These are phyloP conservation scores for Grus americana DNA, from an alignment of 2,113 vertebrate species.

Conservation along the genomic window DNA sequence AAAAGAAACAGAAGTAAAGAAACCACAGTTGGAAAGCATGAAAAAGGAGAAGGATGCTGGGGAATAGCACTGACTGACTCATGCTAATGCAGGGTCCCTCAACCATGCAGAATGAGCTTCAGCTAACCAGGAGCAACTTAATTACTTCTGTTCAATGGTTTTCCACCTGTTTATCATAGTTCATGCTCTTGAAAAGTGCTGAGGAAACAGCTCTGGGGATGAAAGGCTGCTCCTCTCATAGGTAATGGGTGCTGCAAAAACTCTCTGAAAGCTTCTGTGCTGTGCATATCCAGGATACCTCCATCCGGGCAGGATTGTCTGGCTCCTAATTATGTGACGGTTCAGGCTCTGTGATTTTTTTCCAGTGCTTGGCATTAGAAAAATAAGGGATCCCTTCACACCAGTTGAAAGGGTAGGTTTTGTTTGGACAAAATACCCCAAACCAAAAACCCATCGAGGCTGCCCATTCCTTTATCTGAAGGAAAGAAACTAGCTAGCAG, in stretches of 20 bases:
- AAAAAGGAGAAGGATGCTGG: neutral
- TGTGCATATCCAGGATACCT: neutral
- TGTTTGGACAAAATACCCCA: neutral
- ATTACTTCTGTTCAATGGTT: neutral
- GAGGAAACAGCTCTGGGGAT: neutral
- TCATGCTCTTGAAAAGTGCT: neutral
- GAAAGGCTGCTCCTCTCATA: neutral
- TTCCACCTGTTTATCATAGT: neutral
- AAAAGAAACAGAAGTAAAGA: neutral
- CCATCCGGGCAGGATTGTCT: neutral
- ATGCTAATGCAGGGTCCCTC: neutral
- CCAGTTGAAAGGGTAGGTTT: neutral
- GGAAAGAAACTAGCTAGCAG: neutral
- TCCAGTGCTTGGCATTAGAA: neutral
- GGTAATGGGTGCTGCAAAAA: neutral
- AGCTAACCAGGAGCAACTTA: slow-evolving; percentile 8
- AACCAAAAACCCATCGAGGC: neutral
- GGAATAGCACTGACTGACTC: neutral
- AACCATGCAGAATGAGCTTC: neutral
- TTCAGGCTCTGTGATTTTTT: neutral
- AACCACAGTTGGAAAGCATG: neutral
- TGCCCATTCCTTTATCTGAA: neutral
- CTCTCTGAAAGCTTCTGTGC: neutral
- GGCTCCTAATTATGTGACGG: neutral
- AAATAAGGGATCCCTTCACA: neutral